These are phyloP conservation scores for Gortyna flavago DNA, from an alignment of 2,888 invertebrate genomes.

Conservation along the genomic window DNA sequence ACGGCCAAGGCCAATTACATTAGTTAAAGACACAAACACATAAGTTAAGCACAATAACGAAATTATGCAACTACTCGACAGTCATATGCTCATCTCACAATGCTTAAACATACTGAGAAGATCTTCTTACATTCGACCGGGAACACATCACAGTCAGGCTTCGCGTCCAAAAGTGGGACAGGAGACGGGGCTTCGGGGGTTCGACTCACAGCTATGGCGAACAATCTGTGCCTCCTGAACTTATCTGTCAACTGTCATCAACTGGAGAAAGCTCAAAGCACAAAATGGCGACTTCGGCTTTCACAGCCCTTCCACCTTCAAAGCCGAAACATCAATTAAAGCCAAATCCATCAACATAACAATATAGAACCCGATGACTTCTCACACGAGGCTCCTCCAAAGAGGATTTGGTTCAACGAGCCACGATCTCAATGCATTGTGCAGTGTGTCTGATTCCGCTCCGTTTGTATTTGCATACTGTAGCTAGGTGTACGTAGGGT, in stretches of 20 bases:
- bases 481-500: background rate
- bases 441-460: conserved; percentile 44
- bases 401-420: conserved; percentile 48
- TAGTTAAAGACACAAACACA: background rate
- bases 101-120: background rate
- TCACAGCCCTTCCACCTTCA: background rate
- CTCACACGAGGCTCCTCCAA: conserved; percentile 11
- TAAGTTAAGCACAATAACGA: background rate
- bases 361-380: conserved; percentile 37
- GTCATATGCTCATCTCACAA: background rate
- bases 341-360: conserved; percentile 20
- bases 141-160: no score
- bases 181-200: background rate
- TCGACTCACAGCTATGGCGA: no score
- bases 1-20: background rate
- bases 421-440: conserved; percentile 35
- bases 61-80: background rate
- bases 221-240: no score
- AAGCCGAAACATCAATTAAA: conserved; percentile 28
- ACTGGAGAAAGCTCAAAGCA: background rate
- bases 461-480: conserved; percentile 38
- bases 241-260: background rate
- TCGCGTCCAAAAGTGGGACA: background rate
- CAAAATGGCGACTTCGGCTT: background rate
- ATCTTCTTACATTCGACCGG: no score